These are phyloP conservation scores for Dynastes maya DNA, from an alignment of 2,888 invertebrate species.

Conservation along the genomic window DNA sequence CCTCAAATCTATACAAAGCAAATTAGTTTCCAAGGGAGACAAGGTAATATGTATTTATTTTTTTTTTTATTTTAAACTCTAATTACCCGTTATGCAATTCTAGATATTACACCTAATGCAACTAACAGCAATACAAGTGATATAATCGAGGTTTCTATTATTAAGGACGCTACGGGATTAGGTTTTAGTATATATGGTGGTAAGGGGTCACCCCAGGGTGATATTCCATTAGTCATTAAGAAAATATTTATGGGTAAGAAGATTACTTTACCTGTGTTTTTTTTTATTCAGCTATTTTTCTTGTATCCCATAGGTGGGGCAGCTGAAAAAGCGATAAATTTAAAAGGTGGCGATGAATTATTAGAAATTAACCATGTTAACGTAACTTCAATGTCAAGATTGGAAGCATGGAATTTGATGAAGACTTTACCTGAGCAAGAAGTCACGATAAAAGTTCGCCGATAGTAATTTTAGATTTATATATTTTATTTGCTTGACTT, in stretches of 20 bases:
- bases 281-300: too few species aligned
- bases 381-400: slow-evolving; percentile 89
- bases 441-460: slow-evolving; percentile 74
- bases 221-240: slow-evolving; percentile 90
- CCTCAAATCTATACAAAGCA: slow-evolving; percentile 23
- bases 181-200: slow-evolving; percentile 97
- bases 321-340: slow-evolving; percentile 88
- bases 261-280: background rate
- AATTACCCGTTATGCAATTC: background rate
- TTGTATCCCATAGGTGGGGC: slow-evolving; percentile 80
- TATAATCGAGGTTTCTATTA: slow-evolving; percentile 69
- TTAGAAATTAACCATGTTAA: slow-evolving; percentile 87
- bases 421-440: slow-evolving; percentile 91
- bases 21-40: slow-evolving; percentile 10
- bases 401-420: slow-evolving; percentile 95
- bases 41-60: background rate
- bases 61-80: background rate
- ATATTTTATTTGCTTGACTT: slow-evolving; percentile 33
- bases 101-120: slow-evolving; percentile 16
- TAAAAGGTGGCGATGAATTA: slow-evolving; percentile 91
- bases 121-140: background rate
- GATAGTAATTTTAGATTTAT: slow-evolving; percentile 51
- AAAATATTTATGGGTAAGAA: slow-evolving; percentile 92
- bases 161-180: slow-evolving; percentile 89
- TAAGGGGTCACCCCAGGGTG: slow-evolving; percentile 90